Evolutionary conservation across 2,113 vertebrate species (phyloP), one percentile per base, ranked within the genome.

Genomic region (Sapayoa aenigma): DNA sequence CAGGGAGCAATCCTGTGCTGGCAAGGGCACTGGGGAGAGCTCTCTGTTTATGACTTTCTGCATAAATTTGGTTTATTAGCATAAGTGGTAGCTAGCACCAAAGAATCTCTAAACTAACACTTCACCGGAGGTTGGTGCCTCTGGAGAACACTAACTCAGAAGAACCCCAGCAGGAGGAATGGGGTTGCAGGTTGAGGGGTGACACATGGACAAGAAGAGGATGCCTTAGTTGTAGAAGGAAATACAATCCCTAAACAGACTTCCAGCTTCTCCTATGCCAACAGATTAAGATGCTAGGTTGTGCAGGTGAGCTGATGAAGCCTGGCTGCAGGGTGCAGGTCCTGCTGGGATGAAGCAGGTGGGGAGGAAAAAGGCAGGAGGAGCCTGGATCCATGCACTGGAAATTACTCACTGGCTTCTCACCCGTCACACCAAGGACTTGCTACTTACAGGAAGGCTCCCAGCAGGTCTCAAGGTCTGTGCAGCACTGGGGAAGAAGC

Each of bases 1-100:
- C 86, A 79, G 96, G 93, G 96, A 96, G 93, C 90, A 95, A 96
- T 95, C 90, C 93, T 89, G 83, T 1, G 4, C 93, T 87, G 94
- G 95, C 96, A 96, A 97, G 95, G 96, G 95, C 95, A 78, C 91
- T 85, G 94, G 95, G 96, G 90, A 93, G 93, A 96, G 95, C 94
- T 95, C 93, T 90, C 86, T 96, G 95, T 97, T 96, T 96, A 96
- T 94, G 94, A 94, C 94, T 96, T 92, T 92, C 86, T 93, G 96
- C 96, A 96, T 97, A 96, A 95, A 96, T 97, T 96, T 87, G 52
- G 73, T 92, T 96, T 95, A 96, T 97, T 96, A 96, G 88, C 92
- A 95, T 96, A 95, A 96, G 92, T 84, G 94, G 93, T 89, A 96
- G 96, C 93, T 94, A 86, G 93, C 83, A 75, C 92, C 0, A 24